Conservation (phyloP, 2,113 vertebrate species). For the Amblyopsis rosae region DNA sequence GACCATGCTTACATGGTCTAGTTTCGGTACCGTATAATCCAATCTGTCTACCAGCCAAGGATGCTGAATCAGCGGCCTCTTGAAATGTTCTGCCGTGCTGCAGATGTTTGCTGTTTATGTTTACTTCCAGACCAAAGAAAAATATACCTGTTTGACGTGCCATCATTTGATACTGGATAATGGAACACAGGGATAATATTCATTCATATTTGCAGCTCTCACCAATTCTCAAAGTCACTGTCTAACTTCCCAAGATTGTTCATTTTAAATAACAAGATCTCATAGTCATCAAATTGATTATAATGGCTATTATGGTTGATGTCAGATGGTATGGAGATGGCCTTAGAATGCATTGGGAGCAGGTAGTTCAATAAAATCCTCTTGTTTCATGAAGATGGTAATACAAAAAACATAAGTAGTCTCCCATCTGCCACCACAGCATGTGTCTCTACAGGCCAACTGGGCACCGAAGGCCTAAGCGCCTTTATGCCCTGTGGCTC, state of each 20-base stretch:
- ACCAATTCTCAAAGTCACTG: no score
- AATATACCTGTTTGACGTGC: constrained; percentile 17
- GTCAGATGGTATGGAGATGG: constrained; percentile 11
- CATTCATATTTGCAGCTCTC: no score
- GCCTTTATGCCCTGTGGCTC: constrained; percentile 57
- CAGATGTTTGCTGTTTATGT: constrained; percentile 37
- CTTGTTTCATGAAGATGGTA: not conserved
- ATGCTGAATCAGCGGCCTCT: constrained; percentile 45
- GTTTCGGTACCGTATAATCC: constrained; percentile 14
- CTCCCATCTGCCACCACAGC: constrained; percentile 15
- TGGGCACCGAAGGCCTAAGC: constrained; percentile 31
- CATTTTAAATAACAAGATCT: not conserved
- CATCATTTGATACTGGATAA: constrained; percentile 12
- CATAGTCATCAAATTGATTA: not conserved
- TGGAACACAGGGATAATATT: not conserved
- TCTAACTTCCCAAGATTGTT: not conserved
- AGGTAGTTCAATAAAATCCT: constrained; percentile 5
- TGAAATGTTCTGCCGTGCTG: constrained; percentile 16
- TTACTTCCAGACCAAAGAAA: constrained; percentile 23
- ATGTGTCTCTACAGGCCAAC: constrained; percentile 39
- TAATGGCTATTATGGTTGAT: not conserved
- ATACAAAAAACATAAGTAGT: not conserved
- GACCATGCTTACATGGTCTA: no score
- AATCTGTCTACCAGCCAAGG: constrained; percentile 52
- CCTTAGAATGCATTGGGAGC: not conserved